Conservation (phyloP, 1,140 invertebrate genomes). For the Drosophila sproati region DNA sequence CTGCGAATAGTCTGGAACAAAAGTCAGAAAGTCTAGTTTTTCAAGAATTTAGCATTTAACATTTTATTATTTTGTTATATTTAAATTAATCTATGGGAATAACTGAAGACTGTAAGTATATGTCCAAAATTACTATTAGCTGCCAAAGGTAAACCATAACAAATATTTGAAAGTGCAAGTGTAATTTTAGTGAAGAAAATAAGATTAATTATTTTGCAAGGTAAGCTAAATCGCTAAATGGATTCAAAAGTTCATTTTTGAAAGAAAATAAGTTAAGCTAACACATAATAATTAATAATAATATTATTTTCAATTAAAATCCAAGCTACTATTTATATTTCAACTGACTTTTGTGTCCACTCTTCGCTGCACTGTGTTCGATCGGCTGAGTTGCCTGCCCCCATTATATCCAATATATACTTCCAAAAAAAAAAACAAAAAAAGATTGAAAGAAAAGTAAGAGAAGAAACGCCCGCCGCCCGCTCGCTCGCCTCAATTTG, state of each 20-base stretch:
- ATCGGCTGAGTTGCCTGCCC: background rate
- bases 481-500: constrained; percentile 5
- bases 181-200: no score
- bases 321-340: background rate
- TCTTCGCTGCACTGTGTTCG: constrained; percentile 16
- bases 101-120: no score
- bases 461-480: constrained; percentile 4
- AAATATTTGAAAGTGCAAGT: no score
- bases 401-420: background rate
- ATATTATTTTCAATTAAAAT: background rate
- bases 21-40: background rate
- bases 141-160: no score
- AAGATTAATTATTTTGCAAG: no score
- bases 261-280: background rate
- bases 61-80: background rate
- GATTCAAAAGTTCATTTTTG: no score
- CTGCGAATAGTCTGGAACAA: background rate
- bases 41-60: background rate
- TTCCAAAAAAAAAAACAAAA: background rate
- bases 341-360: background rate
- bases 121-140: no score
- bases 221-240: no score
- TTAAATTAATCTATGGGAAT: no score
- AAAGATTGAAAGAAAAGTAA: background rate
- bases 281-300: background rate